These are phyloP conservation scores for Netelia inedita DNA, from an alignment of 2,888 invertebrate genomes.

Conservation along the genomic window DNA sequence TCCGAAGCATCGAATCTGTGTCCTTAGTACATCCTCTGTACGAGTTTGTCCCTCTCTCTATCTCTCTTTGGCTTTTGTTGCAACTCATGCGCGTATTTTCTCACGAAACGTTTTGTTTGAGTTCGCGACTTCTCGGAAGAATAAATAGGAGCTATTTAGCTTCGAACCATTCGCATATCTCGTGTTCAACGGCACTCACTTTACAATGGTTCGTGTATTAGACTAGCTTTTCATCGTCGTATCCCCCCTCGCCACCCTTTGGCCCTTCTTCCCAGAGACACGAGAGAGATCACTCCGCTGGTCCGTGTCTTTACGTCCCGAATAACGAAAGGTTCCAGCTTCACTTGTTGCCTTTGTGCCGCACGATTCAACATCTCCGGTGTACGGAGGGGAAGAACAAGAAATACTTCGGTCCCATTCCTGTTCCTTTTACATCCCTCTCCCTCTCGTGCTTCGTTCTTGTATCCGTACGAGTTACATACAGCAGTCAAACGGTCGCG, in stretches of 20 bases:
- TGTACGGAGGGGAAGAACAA: conserved; percentile 44
- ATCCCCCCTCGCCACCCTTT: neutral
- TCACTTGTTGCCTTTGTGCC: conserved; percentile 68
- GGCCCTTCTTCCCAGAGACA: neutral
- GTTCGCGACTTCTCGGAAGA: neutral
- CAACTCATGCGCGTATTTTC: neutral
- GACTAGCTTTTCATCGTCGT: conserved; percentile 1
- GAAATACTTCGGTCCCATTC: conserved; percentile 39
- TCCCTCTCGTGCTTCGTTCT: neutral
- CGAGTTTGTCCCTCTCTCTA: neutral
- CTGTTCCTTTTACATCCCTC: neutral
- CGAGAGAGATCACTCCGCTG: conserved; percentile 8
- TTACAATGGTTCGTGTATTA: neutral
- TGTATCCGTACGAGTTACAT: neutral
- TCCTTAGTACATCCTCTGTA: neutral
- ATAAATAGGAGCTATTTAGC: conserved; percentile 30
- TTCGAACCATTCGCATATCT: neutral
- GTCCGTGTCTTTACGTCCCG: conserved; percentile 43
- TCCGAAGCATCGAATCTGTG: conserved; percentile 24
- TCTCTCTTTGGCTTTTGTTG: neutral
- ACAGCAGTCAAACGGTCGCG: conserved; percentile 37
- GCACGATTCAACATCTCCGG: conserved; percentile 36
- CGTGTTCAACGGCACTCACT: neutral
- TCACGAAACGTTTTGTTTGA: conserved; percentile 12
- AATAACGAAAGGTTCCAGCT: conserved; percentile 53